Evolutionary conservation across 2,797 vertebrate genomes (phyloP).

Genomic region (Mycteria americana): DNA sequence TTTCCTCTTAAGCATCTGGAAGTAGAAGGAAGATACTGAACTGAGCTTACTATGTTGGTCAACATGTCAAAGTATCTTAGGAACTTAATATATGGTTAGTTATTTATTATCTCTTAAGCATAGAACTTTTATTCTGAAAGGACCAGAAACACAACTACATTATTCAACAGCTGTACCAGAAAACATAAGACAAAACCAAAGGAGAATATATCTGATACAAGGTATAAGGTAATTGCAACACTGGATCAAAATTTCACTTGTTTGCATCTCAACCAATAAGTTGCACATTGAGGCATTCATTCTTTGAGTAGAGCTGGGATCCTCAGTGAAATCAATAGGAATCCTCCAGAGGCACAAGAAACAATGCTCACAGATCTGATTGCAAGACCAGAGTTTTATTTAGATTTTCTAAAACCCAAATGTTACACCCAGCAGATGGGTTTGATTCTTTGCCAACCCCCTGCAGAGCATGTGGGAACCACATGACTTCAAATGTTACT

Average conservation of each 20-base stretch:
- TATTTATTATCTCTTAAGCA: not conserved
- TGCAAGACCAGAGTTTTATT: not conserved
- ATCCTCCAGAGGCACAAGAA: not conserved
- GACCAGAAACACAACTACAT: not conserved
- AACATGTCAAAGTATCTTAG: not conserved
- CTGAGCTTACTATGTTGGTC: not conserved
- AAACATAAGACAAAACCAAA: not conserved
- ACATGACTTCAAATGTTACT: not conserved
- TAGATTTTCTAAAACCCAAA: not conserved
- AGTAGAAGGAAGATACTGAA: not conserved
- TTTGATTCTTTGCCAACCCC: not conserved
- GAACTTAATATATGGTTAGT: not conserved
- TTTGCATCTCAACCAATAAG: not conserved
- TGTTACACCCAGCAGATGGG: not conserved
- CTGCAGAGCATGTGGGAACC: not conserved
- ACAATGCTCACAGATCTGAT: not conserved
- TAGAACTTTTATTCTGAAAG: not conserved
- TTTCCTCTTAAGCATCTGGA: not conserved
- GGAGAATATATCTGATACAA: not conserved
- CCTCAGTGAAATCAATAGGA: not conserved
- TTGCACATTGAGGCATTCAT: not conserved
- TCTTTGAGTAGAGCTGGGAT: not conserved
- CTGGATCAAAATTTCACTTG: not conserved
- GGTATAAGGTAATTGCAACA: not conserved
- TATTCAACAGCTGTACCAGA: not conserved